phyloP scores from a whole-genome alignment of 1,140 invertebrate genomes.

The Antheraea pernyi region DNA sequence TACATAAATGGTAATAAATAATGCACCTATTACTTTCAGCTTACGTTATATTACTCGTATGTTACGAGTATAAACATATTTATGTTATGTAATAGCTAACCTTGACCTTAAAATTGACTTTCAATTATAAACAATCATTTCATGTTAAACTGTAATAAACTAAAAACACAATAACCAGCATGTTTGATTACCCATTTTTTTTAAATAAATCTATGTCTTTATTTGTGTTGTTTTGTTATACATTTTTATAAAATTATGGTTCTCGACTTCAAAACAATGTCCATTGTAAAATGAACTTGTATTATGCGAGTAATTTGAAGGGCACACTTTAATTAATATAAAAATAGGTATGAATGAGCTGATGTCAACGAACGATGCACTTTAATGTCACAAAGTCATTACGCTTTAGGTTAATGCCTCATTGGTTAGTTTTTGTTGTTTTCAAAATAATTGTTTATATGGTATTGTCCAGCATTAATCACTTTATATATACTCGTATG shows the following conservation, averaged over 20 bases:
- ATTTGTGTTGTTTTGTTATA: not conserved
- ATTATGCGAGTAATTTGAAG: not conserved
- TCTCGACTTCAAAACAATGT: not conserved
- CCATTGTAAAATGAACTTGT: not conserved
- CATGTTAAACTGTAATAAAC: not conserved
- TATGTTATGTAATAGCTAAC: not conserved
- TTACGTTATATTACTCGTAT: not conserved
- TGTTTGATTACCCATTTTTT: not conserved
- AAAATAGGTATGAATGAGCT: slow-evolving; percentile 5
- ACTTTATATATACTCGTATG: not conserved
- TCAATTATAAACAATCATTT: not conserved
- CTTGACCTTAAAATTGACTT: no score
- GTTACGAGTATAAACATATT: not conserved
- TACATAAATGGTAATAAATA: no score
- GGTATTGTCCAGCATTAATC: not conserved
- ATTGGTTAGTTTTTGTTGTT: not conserved
- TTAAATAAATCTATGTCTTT: not conserved
- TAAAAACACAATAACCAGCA: not conserved
- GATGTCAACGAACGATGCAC: slow-evolving; percentile 6
- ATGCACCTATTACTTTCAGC: not conserved
- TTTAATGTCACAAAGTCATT: not conserved
- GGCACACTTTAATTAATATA: not conserved
- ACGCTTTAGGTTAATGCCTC: slow-evolving; percentile 7
- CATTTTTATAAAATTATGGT: not conserved
- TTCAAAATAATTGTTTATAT: not conserved